A percentile compares a stretch with the other conserved stretches of the same genome.
phyloP scores from a whole-genome alignment of 2,888 invertebrate genomes.

The Diogma glabrata region DNA sequence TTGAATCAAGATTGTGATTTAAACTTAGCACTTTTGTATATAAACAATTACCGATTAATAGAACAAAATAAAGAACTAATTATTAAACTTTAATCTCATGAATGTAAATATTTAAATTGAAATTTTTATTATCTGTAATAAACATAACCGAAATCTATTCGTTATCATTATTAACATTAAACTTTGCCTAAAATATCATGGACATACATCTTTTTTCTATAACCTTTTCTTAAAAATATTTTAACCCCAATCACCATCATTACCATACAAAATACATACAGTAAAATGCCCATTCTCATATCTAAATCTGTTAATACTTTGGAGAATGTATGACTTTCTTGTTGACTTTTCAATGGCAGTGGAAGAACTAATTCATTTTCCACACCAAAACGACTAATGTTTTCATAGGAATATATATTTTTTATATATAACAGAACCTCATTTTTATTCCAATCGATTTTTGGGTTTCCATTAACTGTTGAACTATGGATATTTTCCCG shows the following conservation, averaged over 20 bases:
- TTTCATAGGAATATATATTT: constrained; percentile 30
- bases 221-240: constrained; percentile 51
- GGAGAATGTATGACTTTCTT: constrained; percentile 28
- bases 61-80: too few species aligned
- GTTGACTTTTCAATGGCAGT: constrained; percentile 24
- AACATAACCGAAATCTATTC: too few species aligned
- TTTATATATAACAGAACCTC: constrained; percentile 31
- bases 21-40: too few species aligned
- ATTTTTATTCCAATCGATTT: constrained; percentile 29
- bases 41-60: too few species aligned
- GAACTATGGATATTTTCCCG: constrained; percentile 28
- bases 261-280: constrained; percentile 61
- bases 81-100: too few species aligned
- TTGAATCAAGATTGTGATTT: too few species aligned
- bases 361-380: constrained; percentile 25
- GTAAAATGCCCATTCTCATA: constrained; percentile 62
- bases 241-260: constrained; percentile 65
- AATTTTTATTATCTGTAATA: too few species aligned
- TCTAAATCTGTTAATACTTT: constrained; percentile 41
- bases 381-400: constrained; percentile 29
- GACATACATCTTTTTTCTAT: constrained; percentile 61
- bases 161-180: too few species aligned
- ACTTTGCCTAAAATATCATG: constrained; percentile 61
- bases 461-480: constrained; percentile 17
- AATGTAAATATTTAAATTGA: too few species aligned